Evolutionary conservation across 2,113 vertebrate genomes (phyloP).

Genomic region (Phoenicopterus ruber): DNA sequence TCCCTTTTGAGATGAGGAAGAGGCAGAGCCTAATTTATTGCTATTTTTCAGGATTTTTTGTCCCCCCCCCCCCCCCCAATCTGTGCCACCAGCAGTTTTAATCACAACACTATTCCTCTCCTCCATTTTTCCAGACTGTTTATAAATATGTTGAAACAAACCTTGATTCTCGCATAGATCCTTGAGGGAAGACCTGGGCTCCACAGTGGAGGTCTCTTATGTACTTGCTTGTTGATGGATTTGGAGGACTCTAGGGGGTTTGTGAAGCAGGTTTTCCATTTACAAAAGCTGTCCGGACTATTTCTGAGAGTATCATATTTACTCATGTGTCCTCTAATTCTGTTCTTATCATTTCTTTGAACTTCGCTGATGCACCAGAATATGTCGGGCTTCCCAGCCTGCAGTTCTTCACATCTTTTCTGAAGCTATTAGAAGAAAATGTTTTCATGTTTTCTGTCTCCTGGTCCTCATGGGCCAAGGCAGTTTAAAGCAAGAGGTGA

Average conservation of each 20-base stretch:
- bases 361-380: not conserved
- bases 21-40: not conserved
- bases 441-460: not conserved
- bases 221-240: not conserved
- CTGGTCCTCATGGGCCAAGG: not conserved
- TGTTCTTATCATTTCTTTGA: not conserved
- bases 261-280: not conserved
- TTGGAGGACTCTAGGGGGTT: not conserved
- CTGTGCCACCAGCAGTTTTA: not conserved
- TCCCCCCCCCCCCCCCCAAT: not conserved
- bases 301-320: not conserved
- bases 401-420: not conserved
- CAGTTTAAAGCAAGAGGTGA: not conserved
- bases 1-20: not conserved
- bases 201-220: not conserved
- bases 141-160: not conserved
- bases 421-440: not conserved
- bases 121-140: not conserved
- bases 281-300: not conserved
- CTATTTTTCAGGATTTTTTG: not conserved
- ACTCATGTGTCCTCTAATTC: not conserved
- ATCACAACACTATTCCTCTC: not conserved
- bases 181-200: not conserved
- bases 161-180: not conserved
- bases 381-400: not conserved